Evolutionary conservation across 2,113 vertebrate genomes (phyloP).

Genomic region (Pogonocichla stellata): DNA sequence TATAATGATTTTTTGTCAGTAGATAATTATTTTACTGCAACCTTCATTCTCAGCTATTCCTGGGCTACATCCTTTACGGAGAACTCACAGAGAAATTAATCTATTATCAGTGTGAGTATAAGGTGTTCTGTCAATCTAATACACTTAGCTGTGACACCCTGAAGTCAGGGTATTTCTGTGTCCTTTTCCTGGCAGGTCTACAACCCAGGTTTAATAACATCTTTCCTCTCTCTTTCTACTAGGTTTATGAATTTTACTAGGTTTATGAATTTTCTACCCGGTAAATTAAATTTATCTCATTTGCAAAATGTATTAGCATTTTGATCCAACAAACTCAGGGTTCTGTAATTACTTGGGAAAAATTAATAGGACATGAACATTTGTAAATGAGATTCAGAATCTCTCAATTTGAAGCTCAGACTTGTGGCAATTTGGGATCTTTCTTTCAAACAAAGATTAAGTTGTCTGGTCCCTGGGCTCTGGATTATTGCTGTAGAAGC

Average conservation of each 20-base stretch:
- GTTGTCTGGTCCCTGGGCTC: background rate
- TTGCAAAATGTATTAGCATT: background rate
- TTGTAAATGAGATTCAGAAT: background rate
- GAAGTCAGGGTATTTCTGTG: background rate
- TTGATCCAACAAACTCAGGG: background rate
- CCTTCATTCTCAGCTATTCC: background rate
- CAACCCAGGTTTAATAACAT: background rate
- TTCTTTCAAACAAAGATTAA: background rate
- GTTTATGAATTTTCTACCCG: background rate
- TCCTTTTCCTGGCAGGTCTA: background rate
- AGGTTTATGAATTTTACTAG: background rate
- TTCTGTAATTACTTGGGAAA: background rate
- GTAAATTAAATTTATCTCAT: background rate
- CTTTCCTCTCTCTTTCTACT: background rate
- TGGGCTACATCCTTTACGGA: background rate
- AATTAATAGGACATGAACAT: background rate
- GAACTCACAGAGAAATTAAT: background rate
- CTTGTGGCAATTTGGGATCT: background rate
- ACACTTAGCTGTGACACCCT: background rate
- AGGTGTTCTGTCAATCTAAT: background rate
- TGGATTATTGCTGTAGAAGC: background rate
- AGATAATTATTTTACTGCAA: background rate
- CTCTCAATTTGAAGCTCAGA: background rate
- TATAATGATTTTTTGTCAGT: background rate
- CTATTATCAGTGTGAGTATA: background rate